These are phyloP conservation scores for Sinocyclocheilus grahami DNA, from an alignment of 2,113 vertebrate species.

Conservation along the genomic window DNA sequence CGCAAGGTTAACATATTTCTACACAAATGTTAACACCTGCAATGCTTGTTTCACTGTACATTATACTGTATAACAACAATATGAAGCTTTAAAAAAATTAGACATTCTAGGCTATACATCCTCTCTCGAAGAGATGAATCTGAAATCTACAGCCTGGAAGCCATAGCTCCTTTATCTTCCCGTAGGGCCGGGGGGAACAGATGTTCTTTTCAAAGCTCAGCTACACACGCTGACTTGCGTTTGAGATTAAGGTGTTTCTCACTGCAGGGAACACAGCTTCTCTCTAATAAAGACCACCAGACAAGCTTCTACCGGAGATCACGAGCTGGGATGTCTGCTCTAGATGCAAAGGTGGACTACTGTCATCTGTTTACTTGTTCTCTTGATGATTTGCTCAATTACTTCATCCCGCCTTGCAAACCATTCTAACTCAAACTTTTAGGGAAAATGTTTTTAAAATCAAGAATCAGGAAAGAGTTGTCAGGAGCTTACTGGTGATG, in stretches of 20 bases:
- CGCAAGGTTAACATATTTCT: neutral
- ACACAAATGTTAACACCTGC: neutral
- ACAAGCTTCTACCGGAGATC: slow-evolving; percentile 11
- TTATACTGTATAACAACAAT: neutral
- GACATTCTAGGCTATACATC: neutral
- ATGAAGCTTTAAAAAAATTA: neutral
- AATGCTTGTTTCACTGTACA: neutral
- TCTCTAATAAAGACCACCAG: slow-evolving; percentile 26
- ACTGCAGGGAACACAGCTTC: slow-evolving; percentile 5
- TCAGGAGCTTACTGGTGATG: neutral
- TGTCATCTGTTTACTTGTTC: slow-evolving; percentile 14
- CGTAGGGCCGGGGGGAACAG: neutral
- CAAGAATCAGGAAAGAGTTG: neutral
- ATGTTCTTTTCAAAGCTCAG: slow-evolving; percentile 28
- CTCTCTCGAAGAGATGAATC: neutral
- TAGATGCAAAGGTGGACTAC: neutral
- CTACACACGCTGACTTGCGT: slow-evolving; percentile 1
- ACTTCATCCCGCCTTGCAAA: neutral
- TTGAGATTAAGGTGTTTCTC: slow-evolving; percentile 40
- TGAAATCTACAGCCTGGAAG: slow-evolving; percentile 1
- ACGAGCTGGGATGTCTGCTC: neutral
- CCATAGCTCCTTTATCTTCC: slow-evolving; percentile 28
- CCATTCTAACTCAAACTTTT: neutral
- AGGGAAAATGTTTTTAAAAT: neutral
- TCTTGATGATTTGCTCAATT: slow-evolving; percentile 7